Conservation (phyloP, 2,113 vertebrate species). For the Gopherus evgoodei region DNA sequence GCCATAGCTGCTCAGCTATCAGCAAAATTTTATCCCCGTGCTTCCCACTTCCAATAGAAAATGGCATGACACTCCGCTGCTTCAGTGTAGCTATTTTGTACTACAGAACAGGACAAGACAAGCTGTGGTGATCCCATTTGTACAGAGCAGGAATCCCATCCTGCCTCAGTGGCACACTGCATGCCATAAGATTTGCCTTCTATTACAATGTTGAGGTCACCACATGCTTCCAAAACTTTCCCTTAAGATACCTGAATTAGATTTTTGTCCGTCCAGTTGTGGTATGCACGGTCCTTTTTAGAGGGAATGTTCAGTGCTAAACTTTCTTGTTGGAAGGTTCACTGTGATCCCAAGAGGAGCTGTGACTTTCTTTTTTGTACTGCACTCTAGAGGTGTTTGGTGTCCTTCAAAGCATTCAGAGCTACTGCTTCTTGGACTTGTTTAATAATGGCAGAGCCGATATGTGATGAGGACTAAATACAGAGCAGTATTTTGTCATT, state of each 20-base stretch:
- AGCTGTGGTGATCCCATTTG: neutral
- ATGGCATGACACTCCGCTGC: constrained; percentile 2
- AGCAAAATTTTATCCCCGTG: constrained; percentile 40
- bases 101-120: neutral
- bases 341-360: neutral
- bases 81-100: constrained; percentile 4
- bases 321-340: neutral
- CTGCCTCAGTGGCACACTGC: neutral
- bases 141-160: neutral
- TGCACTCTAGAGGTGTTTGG: neutral
- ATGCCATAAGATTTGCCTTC: neutral
- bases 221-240: neutral
- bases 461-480: neutral
- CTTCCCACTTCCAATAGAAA: neutral
- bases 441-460: neutral
- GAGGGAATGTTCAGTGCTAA: neutral
- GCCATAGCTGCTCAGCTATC: constrained; percentile 58
- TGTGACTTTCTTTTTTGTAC: neutral
- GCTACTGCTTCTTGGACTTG: neutral
- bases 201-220: neutral
- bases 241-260: neutral
- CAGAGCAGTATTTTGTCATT: neutral
- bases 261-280: rapidly evolving
- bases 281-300: neutral
- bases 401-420: neutral